phyloP scores from a whole-genome alignment of 1,140 invertebrate genomes.

The Stegodyphus mimosarum region DNA sequence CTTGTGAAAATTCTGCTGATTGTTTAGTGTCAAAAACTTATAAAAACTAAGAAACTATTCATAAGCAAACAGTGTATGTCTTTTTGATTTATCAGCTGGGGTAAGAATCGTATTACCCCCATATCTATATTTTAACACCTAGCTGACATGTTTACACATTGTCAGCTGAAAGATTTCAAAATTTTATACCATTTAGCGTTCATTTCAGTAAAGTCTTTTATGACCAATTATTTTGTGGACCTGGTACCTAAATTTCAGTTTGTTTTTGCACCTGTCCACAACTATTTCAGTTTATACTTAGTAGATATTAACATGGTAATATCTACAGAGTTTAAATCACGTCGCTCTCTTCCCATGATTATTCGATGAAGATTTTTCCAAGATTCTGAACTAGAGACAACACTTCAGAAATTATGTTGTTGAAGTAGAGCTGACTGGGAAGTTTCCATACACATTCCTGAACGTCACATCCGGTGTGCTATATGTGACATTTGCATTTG shows the following conservation, averaged over 20 bases:
- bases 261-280: too few relatives aligned
- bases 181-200: too few relatives aligned
- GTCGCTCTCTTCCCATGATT: background rate
- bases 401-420: conserved; percentile 18
- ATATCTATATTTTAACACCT: too few relatives aligned
- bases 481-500: conserved; percentile 53
- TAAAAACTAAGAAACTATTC: background rate
- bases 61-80: background rate
- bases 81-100: too few relatives aligned
- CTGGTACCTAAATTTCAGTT: too few relatives aligned
- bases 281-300: too few relatives aligned
- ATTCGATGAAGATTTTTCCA: conserved; percentile 26
- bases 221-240: too few relatives aligned
- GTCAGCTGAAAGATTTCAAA: too few relatives aligned
- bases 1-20: background rate
- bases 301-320: too few relatives aligned
- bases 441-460: conserved; percentile 56
- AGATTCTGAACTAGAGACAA: conserved; percentile 9
- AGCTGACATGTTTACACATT: too few relatives aligned
- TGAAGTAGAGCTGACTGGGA: conserved; percentile 54
- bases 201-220: too few relatives aligned
- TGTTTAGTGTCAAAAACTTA: background rate
- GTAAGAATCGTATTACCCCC: too few relatives aligned
- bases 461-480: conserved; percentile 59
- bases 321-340: background rate